Percentiles rank a stretch among this genome's conserved stretches.
Conservation (phyloP, 2,797 vertebrate species). For the Oreortyx pictus region DNA sequence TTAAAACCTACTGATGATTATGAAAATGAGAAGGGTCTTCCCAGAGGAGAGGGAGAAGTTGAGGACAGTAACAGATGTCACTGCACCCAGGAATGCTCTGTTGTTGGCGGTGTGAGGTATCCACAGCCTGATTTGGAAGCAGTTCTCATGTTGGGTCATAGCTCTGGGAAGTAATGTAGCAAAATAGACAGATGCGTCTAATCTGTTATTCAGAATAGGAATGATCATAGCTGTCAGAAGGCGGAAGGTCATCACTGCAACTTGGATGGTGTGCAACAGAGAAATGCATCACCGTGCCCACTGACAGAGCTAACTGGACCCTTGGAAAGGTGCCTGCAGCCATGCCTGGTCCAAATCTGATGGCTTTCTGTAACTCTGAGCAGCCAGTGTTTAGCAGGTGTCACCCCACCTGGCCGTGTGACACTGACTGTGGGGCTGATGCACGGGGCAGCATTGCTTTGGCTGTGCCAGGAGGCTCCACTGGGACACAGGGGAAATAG, state of each 20-base stretch:
- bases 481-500: fast-evolving
- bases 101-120: not conserved
- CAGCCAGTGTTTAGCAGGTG: fast-evolving
- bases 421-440: no score
- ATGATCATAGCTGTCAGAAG: not conserved
- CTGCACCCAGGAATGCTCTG: not conserved
- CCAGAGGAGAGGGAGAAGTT: not conserved
- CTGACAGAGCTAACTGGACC: not conserved
- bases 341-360: not conserved
- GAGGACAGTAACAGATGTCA: not conserved
- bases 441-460: fast-evolving
- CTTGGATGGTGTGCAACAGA: not conserved
- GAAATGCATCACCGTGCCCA: not conserved
- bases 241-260: not conserved
- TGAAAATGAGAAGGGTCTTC: slow-evolving; percentile 14
- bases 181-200: slow-evolving; percentile 38
- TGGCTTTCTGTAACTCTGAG: not conserved
- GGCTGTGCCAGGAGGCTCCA: not conserved
- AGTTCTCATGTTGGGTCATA: slow-evolving; percentile 40
- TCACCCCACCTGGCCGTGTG: no score
- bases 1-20: not conserved
- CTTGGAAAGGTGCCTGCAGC: not conserved
- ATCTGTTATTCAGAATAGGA: slow-evolving; percentile 22
- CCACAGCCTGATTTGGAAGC: not conserved
- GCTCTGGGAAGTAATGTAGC: slow-evolving; percentile 22